Evolutionary conservation across 2,888 invertebrate species (phyloP).

Genomic region (Orchestes rusci): DNA sequence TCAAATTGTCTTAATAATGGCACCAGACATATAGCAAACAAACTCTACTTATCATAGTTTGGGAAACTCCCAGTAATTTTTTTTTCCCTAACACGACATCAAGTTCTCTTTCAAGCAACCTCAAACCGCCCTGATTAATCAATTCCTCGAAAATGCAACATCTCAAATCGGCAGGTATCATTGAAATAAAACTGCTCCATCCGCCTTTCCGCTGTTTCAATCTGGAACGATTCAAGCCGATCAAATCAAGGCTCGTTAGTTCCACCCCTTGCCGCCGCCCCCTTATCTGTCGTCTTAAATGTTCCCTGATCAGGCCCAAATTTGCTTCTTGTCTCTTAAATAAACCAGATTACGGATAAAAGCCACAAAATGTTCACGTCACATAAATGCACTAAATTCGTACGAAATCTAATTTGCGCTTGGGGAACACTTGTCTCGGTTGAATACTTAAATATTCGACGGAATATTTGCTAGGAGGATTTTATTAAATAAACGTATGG

Average conservation of each 20-base stretch:
- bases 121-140: too few relatives aligned
- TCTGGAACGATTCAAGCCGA: conserved; percentile 43
- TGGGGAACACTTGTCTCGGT: conserved; percentile 22
- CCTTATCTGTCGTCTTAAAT: conserved; percentile 36
- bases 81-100: too few relatives aligned
- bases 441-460: conserved; percentile 25
- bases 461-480: conserved; percentile 18
- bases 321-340: conserved; percentile 43
- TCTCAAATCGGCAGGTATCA: conserved; percentile 18
- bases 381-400: conserved; percentile 26
- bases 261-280: conserved; percentile 32
- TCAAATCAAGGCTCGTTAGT: conserved; percentile 43
- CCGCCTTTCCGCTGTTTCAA: conserved; percentile 42
- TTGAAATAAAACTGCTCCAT: conserved; percentile 34
- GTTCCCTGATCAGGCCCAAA: conserved; percentile 42
- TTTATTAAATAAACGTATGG: conserved; percentile 24
- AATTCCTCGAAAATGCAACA: conserved; percentile 10
- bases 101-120: too few relatives aligned
- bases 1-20: too few relatives aligned
- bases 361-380: conserved; percentile 30
- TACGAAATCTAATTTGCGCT: conserved; percentile 23
- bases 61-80: too few relatives aligned
- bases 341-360: conserved; percentile 38
- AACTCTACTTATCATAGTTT: too few relatives aligned
- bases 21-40: too few relatives aligned